Base-by-base conservation (phyloP, 2,888 invertebrate genomes). In the Stenodema calcarata region DNA sequence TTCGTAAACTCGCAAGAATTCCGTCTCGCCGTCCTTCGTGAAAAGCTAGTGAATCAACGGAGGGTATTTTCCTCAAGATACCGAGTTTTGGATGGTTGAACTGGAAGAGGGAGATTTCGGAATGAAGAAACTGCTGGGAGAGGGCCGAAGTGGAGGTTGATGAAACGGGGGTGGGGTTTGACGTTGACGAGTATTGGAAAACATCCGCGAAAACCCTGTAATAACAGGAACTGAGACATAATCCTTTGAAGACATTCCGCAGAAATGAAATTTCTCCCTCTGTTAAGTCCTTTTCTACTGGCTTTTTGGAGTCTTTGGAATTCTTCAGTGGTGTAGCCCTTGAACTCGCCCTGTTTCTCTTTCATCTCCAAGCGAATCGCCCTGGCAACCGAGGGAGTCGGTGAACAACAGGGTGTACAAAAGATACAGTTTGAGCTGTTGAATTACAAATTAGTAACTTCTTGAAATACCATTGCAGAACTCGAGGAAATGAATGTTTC, bases 221-320 rank as follows among this genome's bases (percentile, higher is more conserved):
- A 84, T 84, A 84, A 84, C 84, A 73, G 28, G 70, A 54, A 69
- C 69, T 82, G 82, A 82, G 82, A 82, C 84, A 84, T 84, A 84
- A 84, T 84, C 73, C 84, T 84, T 75, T 47, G 50, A 84, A 84
- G 73, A 75, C n/a, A 84, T 84, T 84, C 84, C 84, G 47, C 47
- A 84, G 54, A 84, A 84, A 84, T 84, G 84, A 84, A 73, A 84
- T 84, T 84, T 84, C 84, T 84, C 73, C 84, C 47, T 47, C 44
- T 47, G 16, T 12, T 82, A 82, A 82, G 82, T 35, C 42, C 69
- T 82, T 82, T 82, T 4, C 62, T 7, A 73, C 18, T 27, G 47
- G 47, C 35, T 82, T 69, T 69, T 41, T 41, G n/a, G 69, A 82
- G 42, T 70, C 70, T 6, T 28, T 30, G 81, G 81, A 62, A 81